These are phyloP conservation scores for Eospalax fontanierii DNA, from an alignment of 2,797 vertebrate species.

Conservation along the genomic window DNA sequence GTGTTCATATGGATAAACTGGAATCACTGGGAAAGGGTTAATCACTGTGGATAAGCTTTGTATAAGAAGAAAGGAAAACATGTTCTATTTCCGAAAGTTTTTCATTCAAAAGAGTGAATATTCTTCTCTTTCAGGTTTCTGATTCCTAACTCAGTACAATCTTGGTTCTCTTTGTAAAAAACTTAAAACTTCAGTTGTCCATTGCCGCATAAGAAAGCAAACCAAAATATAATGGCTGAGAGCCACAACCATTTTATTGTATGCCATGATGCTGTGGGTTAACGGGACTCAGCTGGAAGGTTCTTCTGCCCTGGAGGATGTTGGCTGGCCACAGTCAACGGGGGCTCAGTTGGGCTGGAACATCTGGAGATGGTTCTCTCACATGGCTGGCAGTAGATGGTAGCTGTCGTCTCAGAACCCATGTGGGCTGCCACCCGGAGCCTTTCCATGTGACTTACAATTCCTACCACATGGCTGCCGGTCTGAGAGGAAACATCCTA, in stretches of 20 bases:
- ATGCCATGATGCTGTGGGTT: background rate
- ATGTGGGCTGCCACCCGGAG: background rate
- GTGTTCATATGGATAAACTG: background rate
- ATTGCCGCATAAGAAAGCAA: background rate
- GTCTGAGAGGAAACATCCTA: background rate
- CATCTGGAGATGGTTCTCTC: background rate
- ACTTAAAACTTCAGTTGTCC: background rate
- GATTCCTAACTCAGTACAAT: background rate
- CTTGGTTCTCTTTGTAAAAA: background rate
- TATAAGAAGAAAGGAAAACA: background rate
- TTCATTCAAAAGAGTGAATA: background rate
- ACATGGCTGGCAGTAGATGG: background rate
- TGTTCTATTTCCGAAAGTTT: background rate
- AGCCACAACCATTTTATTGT: background rate
- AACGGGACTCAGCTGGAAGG: background rate
- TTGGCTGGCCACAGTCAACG: background rate
- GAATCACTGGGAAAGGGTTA: background rate
- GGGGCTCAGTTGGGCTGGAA: background rate
- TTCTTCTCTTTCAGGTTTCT: constrained; percentile 22
- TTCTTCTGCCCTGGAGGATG: background rate
- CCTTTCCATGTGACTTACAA: background rate
- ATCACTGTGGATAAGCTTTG: background rate
- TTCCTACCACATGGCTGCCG: background rate
- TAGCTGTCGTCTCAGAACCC: background rate
- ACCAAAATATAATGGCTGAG: background rate